Evolutionary conservation across 2,797 vertebrate species (phyloP).

Genomic region (Vespertilio murinus): DNA sequence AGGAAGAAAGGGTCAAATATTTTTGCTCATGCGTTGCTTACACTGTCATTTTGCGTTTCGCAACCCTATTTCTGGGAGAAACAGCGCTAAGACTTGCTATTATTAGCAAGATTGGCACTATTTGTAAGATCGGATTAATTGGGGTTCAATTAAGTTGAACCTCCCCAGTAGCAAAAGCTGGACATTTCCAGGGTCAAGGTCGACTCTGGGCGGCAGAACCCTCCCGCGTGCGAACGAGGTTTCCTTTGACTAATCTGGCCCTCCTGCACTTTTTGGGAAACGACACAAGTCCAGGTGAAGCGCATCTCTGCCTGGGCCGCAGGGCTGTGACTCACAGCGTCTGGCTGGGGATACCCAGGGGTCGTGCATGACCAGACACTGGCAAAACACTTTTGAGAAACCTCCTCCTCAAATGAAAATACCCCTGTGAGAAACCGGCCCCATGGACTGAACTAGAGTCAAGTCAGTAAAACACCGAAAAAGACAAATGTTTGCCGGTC

Average conservation of each 20-base stretch:
- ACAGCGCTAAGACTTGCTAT: not conserved
- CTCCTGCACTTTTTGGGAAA: conserved; percentile 68
- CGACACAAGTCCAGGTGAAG: conserved; percentile 56
- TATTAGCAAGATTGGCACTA: not conserved
- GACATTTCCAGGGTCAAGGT: not conserved
- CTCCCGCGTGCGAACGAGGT: not conserved
- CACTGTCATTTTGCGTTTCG: not conserved
- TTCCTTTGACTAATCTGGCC: conserved; percentile 67
- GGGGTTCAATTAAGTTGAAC: conserved; percentile 1
- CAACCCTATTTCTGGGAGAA: not conserved
- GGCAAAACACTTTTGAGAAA: conserved; percentile 77
- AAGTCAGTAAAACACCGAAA: conserved; percentile 8
- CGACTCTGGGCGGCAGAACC: conserved; percentile 30
- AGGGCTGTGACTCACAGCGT: conserved; percentile 72
- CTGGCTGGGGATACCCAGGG: conserved; percentile 70
- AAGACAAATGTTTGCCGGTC: not conserved
- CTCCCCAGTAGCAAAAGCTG: not conserved
- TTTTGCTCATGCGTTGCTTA: not conserved
- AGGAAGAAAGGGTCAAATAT: conserved; percentile 2
- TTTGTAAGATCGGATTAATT: not conserved
- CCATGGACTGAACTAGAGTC: not conserved
- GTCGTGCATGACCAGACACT: conserved; percentile 68
- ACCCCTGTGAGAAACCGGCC: conserved; percentile 63
- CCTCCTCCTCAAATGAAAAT: conserved; percentile 71
- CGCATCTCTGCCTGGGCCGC: not conserved